Base-by-base conservation (phyloP, 1,140 invertebrate genomes). In the Cryptotermes secundus region DNA sequence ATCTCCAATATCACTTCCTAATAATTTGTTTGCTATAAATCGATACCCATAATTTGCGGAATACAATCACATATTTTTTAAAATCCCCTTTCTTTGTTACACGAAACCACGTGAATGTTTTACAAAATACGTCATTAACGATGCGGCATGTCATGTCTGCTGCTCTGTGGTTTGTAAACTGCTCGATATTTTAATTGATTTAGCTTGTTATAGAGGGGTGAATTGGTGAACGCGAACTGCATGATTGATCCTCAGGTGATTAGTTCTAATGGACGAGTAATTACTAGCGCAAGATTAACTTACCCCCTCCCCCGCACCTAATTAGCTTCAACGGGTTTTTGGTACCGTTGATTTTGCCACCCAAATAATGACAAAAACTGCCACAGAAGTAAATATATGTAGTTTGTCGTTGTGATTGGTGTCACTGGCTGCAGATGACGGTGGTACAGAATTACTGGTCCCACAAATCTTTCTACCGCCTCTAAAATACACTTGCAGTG, bases 261-360 rank as follows among this genome's bases (percentile, higher is more conserved):
- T 72, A 72, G 59, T 72, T 72, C 59, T 72, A 72, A 72, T 72
- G 59, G 59, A 72, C 59, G 59, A 31, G 59, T 72, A 72, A 72
- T 72, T 72, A 72, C 59, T 72, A 26, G 59, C n/a, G 4, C 7
- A 72, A 72, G 59, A 72, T 72, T 72, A 72, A 72, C 59, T 31
- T 3, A 14, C 59, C 31, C 59, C 45, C 26, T 9, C 59, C 31
- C 59, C 45, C 26, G 1, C 31, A 72, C 59, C 7, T 31, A 72
- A 72, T 72, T 72, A 72, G 59, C 26, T 72, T 9, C 59, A 14
- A n/a, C 59, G 26, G 26, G 19, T 72, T 72, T 72, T 72, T 31
- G 19, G n/a, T 2, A 10, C 19, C 26, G 7, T 59, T 24, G 26
- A 14, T 59, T 59, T 59, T 59, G 53, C 12, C 53, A 59, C 53